A percentile compares a stretch with the other conserved stretches of the same genome.
phyloP scores from a whole-genome alignment of 2,888 invertebrate genomes.

The Athrips mouffetella region DNA sequence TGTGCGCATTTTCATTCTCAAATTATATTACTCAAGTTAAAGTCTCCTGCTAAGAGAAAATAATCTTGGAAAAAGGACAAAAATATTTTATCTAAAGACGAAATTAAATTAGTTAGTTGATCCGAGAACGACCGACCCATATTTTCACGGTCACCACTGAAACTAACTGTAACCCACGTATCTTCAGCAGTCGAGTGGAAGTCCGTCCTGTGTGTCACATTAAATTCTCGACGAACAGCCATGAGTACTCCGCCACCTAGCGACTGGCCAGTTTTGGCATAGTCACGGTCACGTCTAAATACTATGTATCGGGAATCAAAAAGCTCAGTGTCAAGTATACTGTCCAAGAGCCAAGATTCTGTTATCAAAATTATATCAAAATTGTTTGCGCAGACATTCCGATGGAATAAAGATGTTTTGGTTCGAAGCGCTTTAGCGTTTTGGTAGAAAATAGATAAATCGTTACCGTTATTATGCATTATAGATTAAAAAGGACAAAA shows the following conservation, averaged over 20 bases:
- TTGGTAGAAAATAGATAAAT: background rate
- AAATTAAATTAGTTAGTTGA: too few species aligned
- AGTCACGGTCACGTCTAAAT: constrained; percentile 2
- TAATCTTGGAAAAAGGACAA: too few species aligned
- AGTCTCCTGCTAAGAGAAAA: too few species aligned
- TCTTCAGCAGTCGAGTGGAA: constrained; percentile 19
- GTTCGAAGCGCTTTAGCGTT: background rate
- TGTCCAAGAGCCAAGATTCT: background rate
- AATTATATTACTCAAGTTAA: too few species aligned
- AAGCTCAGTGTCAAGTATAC: background rate
- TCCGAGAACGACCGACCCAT: too few species aligned
- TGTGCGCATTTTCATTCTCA: too few species aligned
- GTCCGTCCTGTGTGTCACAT: background rate
- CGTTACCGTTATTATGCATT: background rate
- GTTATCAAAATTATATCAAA: background rate
- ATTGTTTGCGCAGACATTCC: background rate
- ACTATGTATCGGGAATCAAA: background rate
- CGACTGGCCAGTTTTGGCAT: background rate
- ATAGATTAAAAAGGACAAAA: background rate
- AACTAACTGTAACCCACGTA: too few species aligned
- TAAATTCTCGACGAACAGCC: background rate
- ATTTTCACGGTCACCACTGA: too few species aligned
- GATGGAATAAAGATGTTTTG: background rate
- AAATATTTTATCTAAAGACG: too few species aligned
- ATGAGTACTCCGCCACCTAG: constrained; percentile 17